These are phyloP conservation scores for Phylloscopus trochilus DNA, from an alignment of 2,113 vertebrate genomes.

Conservation along the genomic window DNA sequence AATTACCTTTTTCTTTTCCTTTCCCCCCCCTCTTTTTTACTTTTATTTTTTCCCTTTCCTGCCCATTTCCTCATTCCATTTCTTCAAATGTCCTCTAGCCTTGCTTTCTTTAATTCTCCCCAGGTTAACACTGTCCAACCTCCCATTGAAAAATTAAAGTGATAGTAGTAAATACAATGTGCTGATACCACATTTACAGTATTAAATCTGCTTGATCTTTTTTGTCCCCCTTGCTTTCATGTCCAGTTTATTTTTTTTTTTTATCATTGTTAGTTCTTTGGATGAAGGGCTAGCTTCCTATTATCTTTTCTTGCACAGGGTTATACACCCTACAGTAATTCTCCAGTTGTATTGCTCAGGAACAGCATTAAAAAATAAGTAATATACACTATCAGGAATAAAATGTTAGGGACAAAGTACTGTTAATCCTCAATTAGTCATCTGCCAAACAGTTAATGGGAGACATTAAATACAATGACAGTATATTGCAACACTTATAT, in stretches of 20 bases:
- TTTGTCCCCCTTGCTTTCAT: background rate
- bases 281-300: background rate
- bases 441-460: background rate
- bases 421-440: background rate
- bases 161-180: background rate
- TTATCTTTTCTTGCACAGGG: background rate
- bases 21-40: too few relatives aligned
- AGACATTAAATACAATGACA: background rate
- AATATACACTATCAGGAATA: background rate
- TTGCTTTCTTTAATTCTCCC: background rate
- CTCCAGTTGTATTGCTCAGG: background rate
- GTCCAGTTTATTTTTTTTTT: background rate
- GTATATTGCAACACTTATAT: background rate
- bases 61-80: background rate
- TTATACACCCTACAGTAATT: background rate
- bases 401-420: background rate
- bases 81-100: background rate
- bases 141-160: background rate
- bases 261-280: background rate
- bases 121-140: background rate
- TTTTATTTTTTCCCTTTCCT: rapidly evolving
- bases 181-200: background rate
- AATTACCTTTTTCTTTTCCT: rapidly evolving
- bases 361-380: background rate
- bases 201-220: background rate